Evolutionary conservation across 2,797 vertebrate species (phyloP), one percentile per base, ranked within the genome.

Genomic region (Myotis myotis): DNA sequence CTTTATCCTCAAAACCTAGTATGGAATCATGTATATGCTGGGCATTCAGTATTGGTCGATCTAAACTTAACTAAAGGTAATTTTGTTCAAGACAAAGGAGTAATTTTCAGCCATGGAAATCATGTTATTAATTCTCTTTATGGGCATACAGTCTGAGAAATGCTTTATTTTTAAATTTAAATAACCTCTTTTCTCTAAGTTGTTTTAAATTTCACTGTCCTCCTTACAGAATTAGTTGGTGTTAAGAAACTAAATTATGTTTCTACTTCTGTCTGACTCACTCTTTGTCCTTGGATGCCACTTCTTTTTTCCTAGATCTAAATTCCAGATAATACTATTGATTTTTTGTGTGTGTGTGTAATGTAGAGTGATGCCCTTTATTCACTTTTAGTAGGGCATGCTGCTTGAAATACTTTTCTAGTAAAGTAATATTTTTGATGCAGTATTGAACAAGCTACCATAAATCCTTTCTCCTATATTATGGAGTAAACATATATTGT

Each of bases 271-370:
- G 1, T 81, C 16, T 92, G 25, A 76, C 36, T 76, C 62, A 75
- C 9, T 53, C 22, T 88, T 95, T 94, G 51, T 96, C 64, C 47
- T 95, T 95, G n/a, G 33, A 72, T 91, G 33, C 30, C 38, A 94
- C 4, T 41, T 68, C 8, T 62, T 92, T 87, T 74, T 79, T 28
- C 30, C 51, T 88, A 86, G 30, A 83, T 94, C 25, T 93, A 80
- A 86, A 94, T 95, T 94, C 15, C 22, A 87, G 38, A 75, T 70
- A 88, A 83, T 71, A 71, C 16, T 82, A 71, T 57, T 87, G 71
- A 75, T 82, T 68, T 57, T 79, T 72, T 17, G n/a, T n/a, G n/a
- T 80, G 7, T 88, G 47, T 71, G 10, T 36, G 8, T 47, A 86
- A 51, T 49, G 19, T 28, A 79, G 12, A 84, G 22, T 51, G 16